Evolutionary conservation across 2,113 vertebrate species (phyloP).

Genomic region (Semicossyphus pulcher): DNA sequence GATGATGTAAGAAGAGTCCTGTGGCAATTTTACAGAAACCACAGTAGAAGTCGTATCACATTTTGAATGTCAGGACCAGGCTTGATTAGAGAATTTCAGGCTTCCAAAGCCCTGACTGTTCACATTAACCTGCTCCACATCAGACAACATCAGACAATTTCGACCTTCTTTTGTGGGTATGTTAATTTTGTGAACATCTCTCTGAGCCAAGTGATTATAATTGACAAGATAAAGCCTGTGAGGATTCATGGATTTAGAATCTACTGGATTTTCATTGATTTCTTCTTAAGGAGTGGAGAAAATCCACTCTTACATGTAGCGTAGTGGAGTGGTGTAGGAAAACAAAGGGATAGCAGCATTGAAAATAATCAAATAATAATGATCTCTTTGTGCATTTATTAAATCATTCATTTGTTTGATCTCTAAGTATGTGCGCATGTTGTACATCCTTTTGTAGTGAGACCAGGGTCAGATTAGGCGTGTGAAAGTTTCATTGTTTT

Average conservation of each 20-base stretch:
- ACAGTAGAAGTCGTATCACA: neutral
- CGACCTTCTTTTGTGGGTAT: neutral
- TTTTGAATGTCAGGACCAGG: neutral
- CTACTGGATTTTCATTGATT: constrained; percentile 36
- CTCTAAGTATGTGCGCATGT: no score
- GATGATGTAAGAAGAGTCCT: constrained; percentile 1
- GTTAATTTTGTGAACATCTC: constrained; percentile 10
- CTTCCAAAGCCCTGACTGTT: constrained; percentile 9
- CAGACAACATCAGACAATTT: neutral
- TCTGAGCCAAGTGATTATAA: constrained; percentile 17
- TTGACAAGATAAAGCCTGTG: constrained; percentile 26
- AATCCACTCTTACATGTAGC: neutral
- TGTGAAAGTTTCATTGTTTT: no score
- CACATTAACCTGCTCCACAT: constrained; percentile 1
- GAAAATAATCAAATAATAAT: neutral
- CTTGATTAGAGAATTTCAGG: constrained; percentile 7
- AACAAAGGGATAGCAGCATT: neutral
- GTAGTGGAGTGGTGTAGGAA: neutral
- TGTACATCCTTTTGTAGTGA: no score
- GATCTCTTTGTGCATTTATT: no score
- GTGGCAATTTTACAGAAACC: constrained; percentile 3
- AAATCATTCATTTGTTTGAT: no score
- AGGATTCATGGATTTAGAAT: constrained; percentile 25
- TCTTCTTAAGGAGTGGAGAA: neutral
- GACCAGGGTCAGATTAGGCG: no score